These are phyloP conservation scores for Montipora capitata DNA, from an alignment of 92 coral and sea anemone genomes.

Conservation along the genomic window DNA sequence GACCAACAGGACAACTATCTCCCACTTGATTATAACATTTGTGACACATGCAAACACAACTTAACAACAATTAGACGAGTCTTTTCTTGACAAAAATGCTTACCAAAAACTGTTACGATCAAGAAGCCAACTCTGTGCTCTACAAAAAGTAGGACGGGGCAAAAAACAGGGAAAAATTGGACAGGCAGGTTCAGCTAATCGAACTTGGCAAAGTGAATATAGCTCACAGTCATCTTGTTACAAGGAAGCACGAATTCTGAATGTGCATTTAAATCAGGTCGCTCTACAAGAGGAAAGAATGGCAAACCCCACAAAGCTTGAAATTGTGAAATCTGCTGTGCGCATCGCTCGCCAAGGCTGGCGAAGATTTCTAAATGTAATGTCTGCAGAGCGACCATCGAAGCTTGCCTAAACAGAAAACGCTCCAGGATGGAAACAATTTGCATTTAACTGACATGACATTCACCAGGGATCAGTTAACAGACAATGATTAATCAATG, in stretches of 20 bases:
- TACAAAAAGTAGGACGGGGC: neutral
- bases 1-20: neutral
- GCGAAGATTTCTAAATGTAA: neutral
- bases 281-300: neutral
- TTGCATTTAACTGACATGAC: constrained; percentile 12
- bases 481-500: too few relatives aligned
- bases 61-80: neutral
- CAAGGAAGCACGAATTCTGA: constrained; percentile 17
- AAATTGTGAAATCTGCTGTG: neutral
- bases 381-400: neutral
- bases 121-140: neutral
- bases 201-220: neutral
- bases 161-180: too few relatives aligned
- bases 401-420: neutral
- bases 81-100: neutral
- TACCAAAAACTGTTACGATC: constrained; percentile 9
- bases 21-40: neutral
- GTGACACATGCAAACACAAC: neutral
- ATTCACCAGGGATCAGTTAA: too few relatives aligned
- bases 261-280: neutral
- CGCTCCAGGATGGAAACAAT: neutral
- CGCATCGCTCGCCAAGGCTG: neutral
- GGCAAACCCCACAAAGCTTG: neutral
- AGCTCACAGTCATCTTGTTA: neutral
- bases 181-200: neutral